Evolutionary conservation across 2,888 invertebrate genomes (phyloP), one percentile per base, ranked within the genome.

Genomic region (Microchrysa polita): DNA sequence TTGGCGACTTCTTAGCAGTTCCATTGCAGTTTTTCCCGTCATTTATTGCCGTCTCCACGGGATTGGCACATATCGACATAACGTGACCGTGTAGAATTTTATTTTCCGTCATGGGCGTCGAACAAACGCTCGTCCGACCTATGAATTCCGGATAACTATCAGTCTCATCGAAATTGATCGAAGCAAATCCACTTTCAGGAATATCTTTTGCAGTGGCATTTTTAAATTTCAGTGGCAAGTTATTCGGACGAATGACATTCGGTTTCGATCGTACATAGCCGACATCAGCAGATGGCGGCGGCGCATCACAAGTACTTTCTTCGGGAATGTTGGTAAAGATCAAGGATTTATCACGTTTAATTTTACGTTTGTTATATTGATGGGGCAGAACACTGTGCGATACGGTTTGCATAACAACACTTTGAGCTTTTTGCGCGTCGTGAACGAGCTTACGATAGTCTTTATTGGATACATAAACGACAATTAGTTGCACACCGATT

Each of bases 281-380:
- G 77, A 76, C n/a, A 73, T 18, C 1, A 78, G 23, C 53, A n/a
- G n/a, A n/a, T 20, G 72, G 57, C 57, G 71, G 74, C 53, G 78
- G 80, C 73, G 60, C 34, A 23, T 71, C 71, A 20, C 71, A 57
- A 34, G 84, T 84, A 65, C 89, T 90, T 81, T 94, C 94, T 85
- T 94, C 94, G 1, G 93, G 92, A 67, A 94, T 94, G 4, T 93
- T 92, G 0, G 93, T 93, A 80, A 94, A 94, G 42, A 94, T 90
- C 1, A 93, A 83, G 0, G 93, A 93, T 76, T 92, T 91, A 81
- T 93, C 93, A 67, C 93, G 86, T 84, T 93, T 93, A 88, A 93
- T 90, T 79, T 85, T 84, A 5, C 85, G 80, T 75, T 85, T 85
- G 77, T 82, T 82, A 74, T 74, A 77, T 74, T 83, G 82, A 74